Percentiles rank a stretch among this genome's conserved stretches.
phyloP scores from a whole-genome alignment of 1,140 invertebrate genomes.

The Cyclina sinensis region DNA sequence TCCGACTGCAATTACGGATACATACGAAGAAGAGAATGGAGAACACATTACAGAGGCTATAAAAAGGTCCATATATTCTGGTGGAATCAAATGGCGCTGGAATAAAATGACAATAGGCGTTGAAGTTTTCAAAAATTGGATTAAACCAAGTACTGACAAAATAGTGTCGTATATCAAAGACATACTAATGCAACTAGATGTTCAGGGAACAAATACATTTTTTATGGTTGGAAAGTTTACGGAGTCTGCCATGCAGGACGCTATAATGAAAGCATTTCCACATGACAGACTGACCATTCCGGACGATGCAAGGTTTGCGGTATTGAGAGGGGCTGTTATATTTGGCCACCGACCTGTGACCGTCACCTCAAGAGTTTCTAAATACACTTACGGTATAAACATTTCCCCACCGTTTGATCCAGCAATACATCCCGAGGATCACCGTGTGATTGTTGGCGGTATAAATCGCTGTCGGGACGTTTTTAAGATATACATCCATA shows the following conservation, averaged over 20 bases:
- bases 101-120: slow-evolving; percentile 64
- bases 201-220: slow-evolving; percentile 54
- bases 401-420: slow-evolving; percentile 62
- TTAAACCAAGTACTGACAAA: slow-evolving; percentile 54
- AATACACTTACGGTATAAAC: slow-evolving; percentile 65
- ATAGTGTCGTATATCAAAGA: slow-evolving; percentile 55
- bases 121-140: slow-evolving; percentile 51
- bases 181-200: slow-evolving; percentile 37
- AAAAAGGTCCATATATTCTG: slow-evolving; percentile 26
- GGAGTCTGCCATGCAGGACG: slow-evolving; percentile 58
- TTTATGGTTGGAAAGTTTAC: slow-evolving; percentile 69
- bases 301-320: slow-evolving; percentile 28
- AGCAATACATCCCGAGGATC: slow-evolving; percentile 29
- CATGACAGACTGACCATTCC: slow-evolving; percentile 50
- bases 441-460: slow-evolving; percentile 49
- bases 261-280: slow-evolving; percentile 54
- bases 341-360: slow-evolving; percentile 57
- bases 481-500: slow-evolving; percentile 60
- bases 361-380: slow-evolving; percentile 55
- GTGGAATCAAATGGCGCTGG: slow-evolving; percentile 41
- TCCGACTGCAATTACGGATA: slow-evolving; percentile 18
- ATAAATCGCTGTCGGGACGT: slow-evolving; percentile 54
- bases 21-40: slow-evolving; percentile 16
- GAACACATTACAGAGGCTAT: slow-evolving; percentile 53
- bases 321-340: slow-evolving; percentile 64